Percentiles rank a stretch among this genome's conserved stretches.
These are phyloP conservation scores for Tetranychus urticae DNA, from an alignment of 1,140 invertebrate genomes.

Conservation along the genomic window DNA sequence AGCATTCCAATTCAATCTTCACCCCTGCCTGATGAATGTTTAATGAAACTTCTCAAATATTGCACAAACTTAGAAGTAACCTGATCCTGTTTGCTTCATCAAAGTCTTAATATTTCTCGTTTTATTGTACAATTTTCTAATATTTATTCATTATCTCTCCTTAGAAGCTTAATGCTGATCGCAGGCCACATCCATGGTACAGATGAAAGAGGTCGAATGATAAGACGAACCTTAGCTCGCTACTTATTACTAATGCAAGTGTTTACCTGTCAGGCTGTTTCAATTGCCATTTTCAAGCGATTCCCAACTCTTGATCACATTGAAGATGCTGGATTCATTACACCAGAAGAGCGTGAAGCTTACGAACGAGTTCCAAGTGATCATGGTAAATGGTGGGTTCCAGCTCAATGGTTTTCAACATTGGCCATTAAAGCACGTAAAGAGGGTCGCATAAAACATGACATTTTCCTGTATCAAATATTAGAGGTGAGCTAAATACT, in stretches of 20 bases:
- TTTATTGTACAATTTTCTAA: background rate
- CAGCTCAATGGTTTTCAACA: slow-evolving; percentile 66
- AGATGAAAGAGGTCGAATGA: slow-evolving; percentile 59
- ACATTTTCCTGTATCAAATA: slow-evolving; percentile 28
- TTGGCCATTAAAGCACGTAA: slow-evolving; percentile 58
- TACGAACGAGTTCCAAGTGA: slow-evolving; percentile 69
- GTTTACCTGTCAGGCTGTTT: slow-evolving; percentile 55
- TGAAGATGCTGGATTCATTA: slow-evolving; percentile 61
- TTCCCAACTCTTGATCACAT: slow-evolving; percentile 70
- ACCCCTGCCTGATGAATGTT: background rate
- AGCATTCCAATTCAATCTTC: background rate
- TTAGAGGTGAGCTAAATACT: background rate
- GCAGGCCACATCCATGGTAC: slow-evolving; percentile 32
- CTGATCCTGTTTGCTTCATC: too few species aligned
- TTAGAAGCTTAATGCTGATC: slow-evolving; percentile 16
- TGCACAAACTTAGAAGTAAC: background rate
- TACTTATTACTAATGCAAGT: slow-evolving; percentile 57
- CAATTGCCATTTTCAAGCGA: slow-evolving; percentile 64
- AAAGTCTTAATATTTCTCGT: background rate
- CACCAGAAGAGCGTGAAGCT: slow-evolving; percentile 65
- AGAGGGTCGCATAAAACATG: slow-evolving; percentile 70
- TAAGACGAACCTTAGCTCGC: slow-evolving; percentile 62
- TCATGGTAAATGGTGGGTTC: slow-evolving; percentile 84
- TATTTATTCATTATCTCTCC: background rate
- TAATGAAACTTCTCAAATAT: background rate